Evolutionary conservation across 2,113 vertebrate genomes (phyloP).

Genomic region (Dasyurus viverrinus): DNA sequence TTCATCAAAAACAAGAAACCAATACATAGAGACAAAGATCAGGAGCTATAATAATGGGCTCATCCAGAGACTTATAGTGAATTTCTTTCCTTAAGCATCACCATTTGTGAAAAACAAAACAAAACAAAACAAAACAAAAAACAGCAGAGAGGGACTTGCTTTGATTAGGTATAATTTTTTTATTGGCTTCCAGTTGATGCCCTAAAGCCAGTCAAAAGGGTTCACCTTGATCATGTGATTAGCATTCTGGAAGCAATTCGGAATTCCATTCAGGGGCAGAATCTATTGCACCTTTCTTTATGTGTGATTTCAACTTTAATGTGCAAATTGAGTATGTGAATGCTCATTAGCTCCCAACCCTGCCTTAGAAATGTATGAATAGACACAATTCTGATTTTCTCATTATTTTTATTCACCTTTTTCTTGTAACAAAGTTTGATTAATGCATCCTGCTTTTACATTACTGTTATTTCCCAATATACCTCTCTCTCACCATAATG

Average conservation of each 20-base stretch:
- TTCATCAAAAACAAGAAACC: neutral
- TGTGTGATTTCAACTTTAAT: neutral
- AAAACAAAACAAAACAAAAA: neutral
- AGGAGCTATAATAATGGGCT: neutral
- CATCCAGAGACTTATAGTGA: neutral
- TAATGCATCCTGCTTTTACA: neutral
- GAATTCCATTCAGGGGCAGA: neutral
- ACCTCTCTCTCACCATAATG: neutral
- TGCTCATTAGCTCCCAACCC: neutral
- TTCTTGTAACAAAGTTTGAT: neutral
- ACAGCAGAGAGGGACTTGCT: neutral
- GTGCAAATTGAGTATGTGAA: neutral
- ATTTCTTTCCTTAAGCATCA: neutral
- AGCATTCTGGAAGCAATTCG: neutral
- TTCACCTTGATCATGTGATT: neutral
- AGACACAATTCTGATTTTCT: neutral
- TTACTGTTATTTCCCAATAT: neutral
- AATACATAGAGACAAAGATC: neutral
- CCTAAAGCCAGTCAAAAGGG: neutral
- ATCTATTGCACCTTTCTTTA: neutral
- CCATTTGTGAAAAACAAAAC: neutral
- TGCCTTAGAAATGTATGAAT: neutral
- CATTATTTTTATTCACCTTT: neutral
- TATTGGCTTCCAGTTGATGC: neutral
- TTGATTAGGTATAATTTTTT: neutral